Evolutionary conservation across 2,113 vertebrate genomes (phyloP).

Genomic region (Dryoscopus gambensis): DNA sequence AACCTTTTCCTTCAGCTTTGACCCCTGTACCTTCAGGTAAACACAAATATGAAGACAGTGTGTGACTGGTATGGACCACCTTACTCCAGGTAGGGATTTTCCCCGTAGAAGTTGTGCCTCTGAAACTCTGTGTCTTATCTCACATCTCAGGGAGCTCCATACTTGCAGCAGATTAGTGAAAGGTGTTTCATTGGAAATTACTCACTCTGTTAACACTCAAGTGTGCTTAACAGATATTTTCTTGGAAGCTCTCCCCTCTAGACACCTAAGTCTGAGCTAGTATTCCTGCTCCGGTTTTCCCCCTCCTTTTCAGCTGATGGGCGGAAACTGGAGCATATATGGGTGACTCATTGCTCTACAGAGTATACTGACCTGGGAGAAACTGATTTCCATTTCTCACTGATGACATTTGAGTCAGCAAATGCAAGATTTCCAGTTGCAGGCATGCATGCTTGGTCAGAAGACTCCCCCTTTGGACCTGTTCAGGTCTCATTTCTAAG

Average conservation of each 20-base stretch:
- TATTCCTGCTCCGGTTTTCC: not conserved
- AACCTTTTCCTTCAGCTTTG: not conserved
- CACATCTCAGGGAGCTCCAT: not conserved
- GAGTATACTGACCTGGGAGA: not conserved
- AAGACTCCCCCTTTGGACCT: not conserved
- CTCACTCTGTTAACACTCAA: not conserved
- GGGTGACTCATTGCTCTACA: not conserved
- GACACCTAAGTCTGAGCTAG: not conserved
- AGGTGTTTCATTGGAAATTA: not conserved
- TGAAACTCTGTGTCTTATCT: not conserved
- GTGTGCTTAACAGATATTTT: not conserved
- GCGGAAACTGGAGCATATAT: not conserved
- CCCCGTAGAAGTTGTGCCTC: not conserved
- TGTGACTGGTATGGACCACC: not conserved
- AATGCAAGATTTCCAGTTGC: not conserved
- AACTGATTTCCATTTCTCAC: not conserved
- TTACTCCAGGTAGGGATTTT: not conserved
- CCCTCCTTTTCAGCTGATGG: not conserved
- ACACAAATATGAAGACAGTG: not conserved
- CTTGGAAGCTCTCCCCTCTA: not conserved
- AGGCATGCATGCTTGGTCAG: rapidly evolving
- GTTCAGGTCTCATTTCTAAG: not conserved
- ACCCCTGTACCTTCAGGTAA: not conserved
- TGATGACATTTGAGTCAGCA: not conserved
- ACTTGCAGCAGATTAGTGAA: not conserved